Percentiles rank a stretch among this genome's conserved stretches.
phyloP scores from a whole-genome alignment of 1,140 invertebrate species.

The Trichonephila inaurata region DNA sequence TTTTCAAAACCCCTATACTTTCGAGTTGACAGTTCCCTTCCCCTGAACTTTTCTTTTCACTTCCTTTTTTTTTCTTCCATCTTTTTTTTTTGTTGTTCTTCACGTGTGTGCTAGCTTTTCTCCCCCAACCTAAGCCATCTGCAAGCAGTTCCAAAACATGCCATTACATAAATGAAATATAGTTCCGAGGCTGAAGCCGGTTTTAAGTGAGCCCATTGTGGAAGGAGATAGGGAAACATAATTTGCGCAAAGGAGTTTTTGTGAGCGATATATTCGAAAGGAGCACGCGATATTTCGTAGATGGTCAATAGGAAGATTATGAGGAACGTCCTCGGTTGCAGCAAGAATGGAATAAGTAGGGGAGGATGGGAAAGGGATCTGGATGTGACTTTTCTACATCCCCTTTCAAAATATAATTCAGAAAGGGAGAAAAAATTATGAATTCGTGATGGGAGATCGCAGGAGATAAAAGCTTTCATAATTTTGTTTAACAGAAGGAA shows the following conservation, averaged over 20 bases:
- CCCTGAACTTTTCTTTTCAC: slow-evolving; percentile 7
- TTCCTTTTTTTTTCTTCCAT: not conserved
- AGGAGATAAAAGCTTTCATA: not conserved
- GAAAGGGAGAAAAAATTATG: not conserved
- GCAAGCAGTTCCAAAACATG: slow-evolving; percentile 64
- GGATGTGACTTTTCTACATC: not conserved
- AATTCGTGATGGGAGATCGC: slow-evolving; percentile 2
- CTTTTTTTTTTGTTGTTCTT: not conserved
- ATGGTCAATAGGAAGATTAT: slow-evolving; percentile 25
- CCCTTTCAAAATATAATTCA: slow-evolving; percentile 1
- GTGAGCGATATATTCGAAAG: not conserved
- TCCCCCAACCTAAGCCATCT: slow-evolving; percentile 46
- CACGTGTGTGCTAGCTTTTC: not conserved
- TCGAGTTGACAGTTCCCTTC: slow-evolving; percentile 54
- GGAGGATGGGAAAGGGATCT: not conserved
- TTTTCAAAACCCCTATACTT: slow-evolving; percentile 55
- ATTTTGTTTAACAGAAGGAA: not conserved
- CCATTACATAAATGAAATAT: slow-evolving; percentile 74
- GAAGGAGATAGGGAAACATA: slow-evolving; percentile 21
- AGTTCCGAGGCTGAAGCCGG: slow-evolving; percentile 13
- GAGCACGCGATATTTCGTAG: slow-evolving; percentile 14
- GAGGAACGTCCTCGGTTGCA: not conserved
- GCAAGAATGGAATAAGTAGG: not conserved
- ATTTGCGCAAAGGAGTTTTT: slow-evolving; percentile 11
- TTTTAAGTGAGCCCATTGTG: slow-evolving; percentile 29